Conservation (phyloP, 2,888 invertebrate species). For the Carpatolechia fugitivella region DNA sequence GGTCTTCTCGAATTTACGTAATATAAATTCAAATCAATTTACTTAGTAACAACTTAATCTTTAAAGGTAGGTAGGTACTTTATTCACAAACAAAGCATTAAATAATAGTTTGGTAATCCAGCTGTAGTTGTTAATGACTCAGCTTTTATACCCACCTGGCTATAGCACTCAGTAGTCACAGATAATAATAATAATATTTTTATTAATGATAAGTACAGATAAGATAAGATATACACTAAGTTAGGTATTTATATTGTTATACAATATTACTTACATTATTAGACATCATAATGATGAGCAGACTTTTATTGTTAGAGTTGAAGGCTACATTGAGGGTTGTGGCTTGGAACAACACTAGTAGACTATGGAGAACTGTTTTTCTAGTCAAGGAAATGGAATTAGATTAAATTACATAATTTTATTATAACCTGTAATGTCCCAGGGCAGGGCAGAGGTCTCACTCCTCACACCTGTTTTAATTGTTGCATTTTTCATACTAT, state of each 20-base stretch:
- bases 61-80: too few relatives aligned
- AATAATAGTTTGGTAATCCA: not conserved
- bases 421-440: too few relatives aligned
- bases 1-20: too few relatives aligned
- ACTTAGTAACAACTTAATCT: too few relatives aligned
- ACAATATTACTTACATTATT: slow-evolving; percentile 90
- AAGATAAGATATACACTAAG: not conserved
- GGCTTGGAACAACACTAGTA: slow-evolving; percentile 95
- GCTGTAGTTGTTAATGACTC: not conserved
- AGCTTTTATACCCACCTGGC: not conserved
- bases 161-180: too few relatives aligned
- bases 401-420: too few relatives aligned
- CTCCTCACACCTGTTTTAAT: too few relatives aligned
- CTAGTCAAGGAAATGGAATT: slow-evolving; percentile 4
- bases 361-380: slow-evolving; percentile 86
- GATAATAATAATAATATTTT: too few relatives aligned
- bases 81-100: not conserved
- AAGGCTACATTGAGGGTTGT: slow-evolving; percentile 99
- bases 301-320: slow-evolving; percentile 98
- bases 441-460: too few relatives aligned
- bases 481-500: too few relatives aligned
- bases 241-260: not conserved
- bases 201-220: too few relatives aligned
- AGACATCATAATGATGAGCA: slow-evolving; percentile 99
- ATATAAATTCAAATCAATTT: too few relatives aligned